A percentile compares a stretch with the other conserved stretches of the same genome.
phyloP scores from a whole-genome alignment of 2,888 invertebrate species.

The Drosophila cracens region DNA sequence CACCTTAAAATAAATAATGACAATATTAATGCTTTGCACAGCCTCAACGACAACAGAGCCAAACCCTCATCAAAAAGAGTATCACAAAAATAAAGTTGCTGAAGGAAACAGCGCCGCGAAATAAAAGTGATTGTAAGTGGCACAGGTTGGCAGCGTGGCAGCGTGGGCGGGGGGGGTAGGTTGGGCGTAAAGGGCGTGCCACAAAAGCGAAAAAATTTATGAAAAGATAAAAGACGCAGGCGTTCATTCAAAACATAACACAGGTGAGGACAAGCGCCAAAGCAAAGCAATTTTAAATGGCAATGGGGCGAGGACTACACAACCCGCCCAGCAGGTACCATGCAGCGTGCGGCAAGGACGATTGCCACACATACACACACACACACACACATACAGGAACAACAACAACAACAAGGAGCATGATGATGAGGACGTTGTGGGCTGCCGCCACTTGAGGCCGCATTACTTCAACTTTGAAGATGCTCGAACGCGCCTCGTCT shows the following conservation, averaged over 20 bases:
- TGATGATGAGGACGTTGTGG: constrained; percentile 21
- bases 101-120: constrained; percentile 60
- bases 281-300: constrained; percentile 77
- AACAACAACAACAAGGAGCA: constrained; percentile 4
- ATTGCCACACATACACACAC: constrained; percentile 18
- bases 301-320: constrained; percentile 44
- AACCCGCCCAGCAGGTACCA: constrained; percentile 12
- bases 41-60: not conserved
- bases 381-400: not conserved
- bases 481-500: constrained; percentile 68
- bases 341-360: constrained; percentile 46
- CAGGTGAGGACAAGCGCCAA: constrained; percentile 77
- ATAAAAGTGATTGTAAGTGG: constrained; percentile 79
- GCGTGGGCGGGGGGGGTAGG: constrained; percentile 2
- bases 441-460: constrained; percentile 76
- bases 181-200: constrained; percentile 9
- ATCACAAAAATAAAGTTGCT: constrained; percentile 24
- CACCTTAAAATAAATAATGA: not conserved
- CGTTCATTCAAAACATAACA: constrained; percentile 79
- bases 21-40: not conserved
- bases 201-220: constrained; percentile 66
- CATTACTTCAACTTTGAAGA: constrained; percentile 81
- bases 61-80: not conserved
- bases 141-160: constrained; percentile 34
- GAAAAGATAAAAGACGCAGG: constrained; percentile 79